Evolutionary conservation across 2,888 invertebrate genomes (phyloP), one percentile per base, ranked within the genome.

Genomic region (Abscondita cerata): DNA sequence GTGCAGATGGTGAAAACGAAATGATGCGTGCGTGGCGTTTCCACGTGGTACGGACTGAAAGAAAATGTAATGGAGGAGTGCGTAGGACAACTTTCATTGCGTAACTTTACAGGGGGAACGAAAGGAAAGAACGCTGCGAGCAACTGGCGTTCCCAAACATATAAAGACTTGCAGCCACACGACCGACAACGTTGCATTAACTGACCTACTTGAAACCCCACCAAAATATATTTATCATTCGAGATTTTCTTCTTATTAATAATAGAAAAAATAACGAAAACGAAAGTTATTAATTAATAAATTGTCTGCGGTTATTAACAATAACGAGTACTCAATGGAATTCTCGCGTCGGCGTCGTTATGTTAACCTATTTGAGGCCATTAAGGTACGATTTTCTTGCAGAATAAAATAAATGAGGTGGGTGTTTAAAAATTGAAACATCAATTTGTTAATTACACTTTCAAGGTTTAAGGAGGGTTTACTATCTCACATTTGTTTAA

Each of bases 31-130:
- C 48, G 52, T 53, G 52, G 48, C 40, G 1, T 19, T 31, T 59
- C 25, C 59, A 59, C 57, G 56, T 62, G 60, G 53, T 15, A 52
- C 19, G 25, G 61, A 61, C 41, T 52, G 75, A 73, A 73, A 76
- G 72, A 73, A 72, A 79, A 74, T 81, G 80, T 80, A 73, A 80
- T 77, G 77, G 76, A n/a, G n/a, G n/a, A 78, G 80, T 78, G 80
- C 74, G 76, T 79, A 76, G 79, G 77, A 73, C 80, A 80, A 78
- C 73, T 82, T 81, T 80, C 83, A 82, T 83, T 82, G 83, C 83
- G 83, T 83, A 83, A 81, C 57, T 60, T 48, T 41, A 52, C 50
- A 79, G 79, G 79, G 77, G 78, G 78, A 20, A 25, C 20, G 52
- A 60, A 52, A 51, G 48, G 57, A 54, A 58, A 48, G 52, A 41